These are phyloP conservation scores for Caenorhabditis imperialis DNA, from an alignment of 2,888 invertebrate genomes.

Conservation along the genomic window DNA sequence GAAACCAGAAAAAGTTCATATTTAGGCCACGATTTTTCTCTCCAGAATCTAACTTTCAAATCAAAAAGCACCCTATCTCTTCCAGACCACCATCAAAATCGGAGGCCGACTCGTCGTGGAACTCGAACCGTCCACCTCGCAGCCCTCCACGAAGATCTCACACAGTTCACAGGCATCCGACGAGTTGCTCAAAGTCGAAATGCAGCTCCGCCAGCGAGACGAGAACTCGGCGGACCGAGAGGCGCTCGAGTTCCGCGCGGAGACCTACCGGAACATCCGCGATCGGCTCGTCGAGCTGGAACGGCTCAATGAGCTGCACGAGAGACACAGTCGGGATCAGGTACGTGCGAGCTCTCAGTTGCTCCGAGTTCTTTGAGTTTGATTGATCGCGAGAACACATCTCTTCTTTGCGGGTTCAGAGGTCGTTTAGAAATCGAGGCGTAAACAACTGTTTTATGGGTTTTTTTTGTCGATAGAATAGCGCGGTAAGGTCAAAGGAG, in stretches of 20 bases:
- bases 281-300: constrained; percentile 45
- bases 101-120: constrained; percentile 67
- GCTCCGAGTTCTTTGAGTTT: too few species aligned
- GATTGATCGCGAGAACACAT: too few species aligned
- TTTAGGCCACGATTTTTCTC: too few species aligned
- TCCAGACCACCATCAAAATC: constrained; percentile 55
- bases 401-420: constrained; percentile 18
- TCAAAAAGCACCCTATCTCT: constrained; percentile 8
- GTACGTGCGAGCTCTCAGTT: too few species aligned
- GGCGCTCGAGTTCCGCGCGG: constrained; percentile 34
- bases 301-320: constrained; percentile 37
- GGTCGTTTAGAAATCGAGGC: constrained; percentile 19
- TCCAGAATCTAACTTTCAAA: too few species aligned
- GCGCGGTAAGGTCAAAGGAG: constrained; percentile 4
- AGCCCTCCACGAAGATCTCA: constrained; percentile 39
- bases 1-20: too few species aligned
- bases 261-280: constrained; percentile 30
- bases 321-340: constrained; percentile 44
- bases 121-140: constrained; percentile 65
- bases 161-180: constrained; percentile 55
- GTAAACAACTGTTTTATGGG: constrained; percentile 49
- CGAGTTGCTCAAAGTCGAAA: constrained; percentile 62
- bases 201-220: constrained; percentile 49
- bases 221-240: constrained; percentile 33
- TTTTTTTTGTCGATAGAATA: constrained; percentile 33